Conservation (phyloP, 2,113 vertebrate species). For the Stegastes partitus region DNA sequence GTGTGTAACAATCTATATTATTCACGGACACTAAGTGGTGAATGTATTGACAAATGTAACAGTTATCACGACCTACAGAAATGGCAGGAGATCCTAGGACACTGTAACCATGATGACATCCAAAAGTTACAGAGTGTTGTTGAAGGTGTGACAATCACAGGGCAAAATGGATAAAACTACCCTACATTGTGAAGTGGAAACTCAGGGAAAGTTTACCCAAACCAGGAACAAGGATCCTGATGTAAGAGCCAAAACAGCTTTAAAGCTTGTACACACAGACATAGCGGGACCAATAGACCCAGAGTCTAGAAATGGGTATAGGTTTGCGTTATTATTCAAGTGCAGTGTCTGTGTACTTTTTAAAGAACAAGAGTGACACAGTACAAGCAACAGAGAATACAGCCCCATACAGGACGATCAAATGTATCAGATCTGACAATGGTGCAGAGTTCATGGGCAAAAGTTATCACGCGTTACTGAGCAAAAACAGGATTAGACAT, state of each 20-base stretch:
- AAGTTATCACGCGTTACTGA: background rate
- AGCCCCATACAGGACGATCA: background rate
- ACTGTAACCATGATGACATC: background rate
- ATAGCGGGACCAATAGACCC: background rate
- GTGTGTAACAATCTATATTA: background rate
- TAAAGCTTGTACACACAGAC: background rate
- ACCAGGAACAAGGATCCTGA: background rate
- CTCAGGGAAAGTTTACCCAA: background rate
- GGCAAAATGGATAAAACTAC: background rate
- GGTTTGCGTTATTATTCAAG: background rate
- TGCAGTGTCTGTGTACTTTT: background rate
- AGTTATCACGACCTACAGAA: background rate
- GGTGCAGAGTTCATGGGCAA: background rate
- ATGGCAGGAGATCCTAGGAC: conserved; percentile 3
- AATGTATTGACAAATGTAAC: background rate
- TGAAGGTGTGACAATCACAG: conserved; percentile 3
- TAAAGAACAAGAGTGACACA: background rate
- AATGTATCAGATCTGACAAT: background rate
- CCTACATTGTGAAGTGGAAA: rapidly evolving
- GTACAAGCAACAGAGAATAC: background rate
- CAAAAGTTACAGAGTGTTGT: background rate
- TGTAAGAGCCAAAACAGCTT: background rate
- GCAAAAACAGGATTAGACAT: background rate
- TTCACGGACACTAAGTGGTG: background rate
- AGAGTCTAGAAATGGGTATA: background rate